These are phyloP conservation scores for Megastigmus dorsalis DNA, from an alignment of 2,888 invertebrate species.

Conservation along the genomic window DNA sequence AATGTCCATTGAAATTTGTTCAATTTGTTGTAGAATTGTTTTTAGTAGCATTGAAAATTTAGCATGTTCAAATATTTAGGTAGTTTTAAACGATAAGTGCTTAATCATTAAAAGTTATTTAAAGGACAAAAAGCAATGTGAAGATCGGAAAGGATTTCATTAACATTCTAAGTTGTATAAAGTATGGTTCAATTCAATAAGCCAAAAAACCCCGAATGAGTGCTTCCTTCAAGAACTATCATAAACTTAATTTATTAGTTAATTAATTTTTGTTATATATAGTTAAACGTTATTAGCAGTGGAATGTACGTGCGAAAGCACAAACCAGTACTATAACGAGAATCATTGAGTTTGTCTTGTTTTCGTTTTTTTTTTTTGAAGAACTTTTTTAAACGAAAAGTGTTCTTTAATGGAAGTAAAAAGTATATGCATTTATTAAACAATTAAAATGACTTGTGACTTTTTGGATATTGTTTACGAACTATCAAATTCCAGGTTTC, in stretches of 20 bases:
- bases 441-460: slow-evolving; percentile 7
- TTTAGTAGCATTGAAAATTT: slow-evolving; percentile 17
- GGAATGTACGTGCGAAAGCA: slow-evolving; percentile 5
- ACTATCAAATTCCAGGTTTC: not conserved
- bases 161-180: slow-evolving; percentile 35
- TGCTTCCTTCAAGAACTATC: slow-evolving; percentile 49
- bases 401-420: slow-evolving; percentile 19
- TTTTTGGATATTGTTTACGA: not conserved
- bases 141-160: slow-evolving; percentile 26
- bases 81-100: slow-evolving; percentile 29
- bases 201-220: slow-evolving; percentile 51
- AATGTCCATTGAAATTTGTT: slow-evolving; percentile 10
- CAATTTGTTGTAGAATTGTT: slow-evolving; percentile 13
- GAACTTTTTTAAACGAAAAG: slow-evolving; percentile 7
- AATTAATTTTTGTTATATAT: slow-evolving; percentile 28
- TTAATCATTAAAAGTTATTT: slow-evolving; percentile 36
- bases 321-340: not conserved
- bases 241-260: slow-evolving; percentile 18
- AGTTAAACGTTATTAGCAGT: slow-evolving; percentile 12
- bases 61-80: slow-evolving; percentile 25
- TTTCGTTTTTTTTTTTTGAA: too few relatives aligned
- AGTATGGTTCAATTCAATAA: slow-evolving; percentile 38
- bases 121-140: slow-evolving; percentile 12
- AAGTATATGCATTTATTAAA: slow-evolving; percentile 28
- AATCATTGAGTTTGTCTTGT: slow-evolving; percentile 10